phyloP scores from a whole-genome alignment of 2,888 invertebrate genomes.

The Orthosia incerta region DNA sequence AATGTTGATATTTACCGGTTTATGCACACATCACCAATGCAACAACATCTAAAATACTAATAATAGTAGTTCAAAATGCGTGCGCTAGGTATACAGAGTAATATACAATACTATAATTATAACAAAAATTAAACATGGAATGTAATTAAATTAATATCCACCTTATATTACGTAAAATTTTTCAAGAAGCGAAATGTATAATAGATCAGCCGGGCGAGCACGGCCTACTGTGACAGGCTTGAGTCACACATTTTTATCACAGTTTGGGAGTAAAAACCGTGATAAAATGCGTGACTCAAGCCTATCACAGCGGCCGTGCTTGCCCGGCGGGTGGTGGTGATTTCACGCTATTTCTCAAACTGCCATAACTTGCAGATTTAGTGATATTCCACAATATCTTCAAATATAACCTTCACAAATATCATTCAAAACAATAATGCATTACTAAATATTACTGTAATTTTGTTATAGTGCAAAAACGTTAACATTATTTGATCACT shows the following conservation, averaged over 20 bases:
- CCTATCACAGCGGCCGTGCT: no score
- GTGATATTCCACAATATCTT: background rate
- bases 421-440: background rate
- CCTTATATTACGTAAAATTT: background rate
- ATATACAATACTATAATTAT: conserved; percentile 24
- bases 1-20: conserved; percentile 14
- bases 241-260: no score
- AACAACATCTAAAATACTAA: conserved; percentile 10
- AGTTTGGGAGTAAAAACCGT: no score
- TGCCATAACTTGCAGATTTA: background rate
- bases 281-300: no score
- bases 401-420: background rate
- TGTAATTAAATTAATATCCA: conserved; percentile 39
- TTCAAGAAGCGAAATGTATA: conserved; percentile 3
- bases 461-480: conserved; percentile 8
- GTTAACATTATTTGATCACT: conserved; percentile 41
- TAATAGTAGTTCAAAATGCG: conserved; percentile 7
- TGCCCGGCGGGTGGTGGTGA: no score
- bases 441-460: conserved; percentile 24
- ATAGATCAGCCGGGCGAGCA: background rate
- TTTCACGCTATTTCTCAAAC: background rate
- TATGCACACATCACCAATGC: background rate
- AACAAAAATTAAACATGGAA: conserved; percentile 39
- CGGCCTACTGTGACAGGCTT: no score
- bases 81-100: background rate